phyloP scores from a whole-genome alignment of 2,113 vertebrate genomes.

The Eidolon helvum region DNA sequence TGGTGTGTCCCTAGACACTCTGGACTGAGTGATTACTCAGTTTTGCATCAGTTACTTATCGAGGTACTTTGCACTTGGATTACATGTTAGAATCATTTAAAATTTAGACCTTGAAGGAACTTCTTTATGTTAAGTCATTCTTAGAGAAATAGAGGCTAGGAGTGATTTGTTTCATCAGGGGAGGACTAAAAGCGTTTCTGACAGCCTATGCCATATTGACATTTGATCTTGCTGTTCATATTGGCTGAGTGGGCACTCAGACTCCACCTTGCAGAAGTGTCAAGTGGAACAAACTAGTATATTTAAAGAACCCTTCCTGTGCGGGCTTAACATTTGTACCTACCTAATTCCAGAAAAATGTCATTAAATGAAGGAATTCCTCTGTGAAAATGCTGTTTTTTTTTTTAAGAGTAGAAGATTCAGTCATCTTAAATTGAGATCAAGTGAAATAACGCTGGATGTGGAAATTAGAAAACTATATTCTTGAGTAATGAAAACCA shows the following conservation, averaged over 20 bases:
- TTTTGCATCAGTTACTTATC: constrained; percentile 8
- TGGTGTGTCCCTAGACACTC: background rate
- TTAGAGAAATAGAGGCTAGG: background rate
- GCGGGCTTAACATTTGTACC: background rate
- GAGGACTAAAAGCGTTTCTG: background rate
- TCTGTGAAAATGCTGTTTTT: constrained; percentile 15
- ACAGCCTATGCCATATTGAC: background rate
- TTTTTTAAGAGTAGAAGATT: background rate
- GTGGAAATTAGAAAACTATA: background rate
- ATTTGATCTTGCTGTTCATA: background rate
- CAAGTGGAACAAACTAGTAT: background rate
- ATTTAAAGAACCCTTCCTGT: background rate
- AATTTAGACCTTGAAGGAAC: background rate
- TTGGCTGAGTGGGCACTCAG: background rate
- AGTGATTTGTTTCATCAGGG: background rate
- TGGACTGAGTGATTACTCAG: background rate
- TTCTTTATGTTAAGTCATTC: background rate
- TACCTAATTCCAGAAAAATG: constrained; percentile 2
- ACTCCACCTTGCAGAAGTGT: background rate
- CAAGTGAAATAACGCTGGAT: background rate
- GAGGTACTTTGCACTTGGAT: background rate
- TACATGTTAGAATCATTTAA: background rate
- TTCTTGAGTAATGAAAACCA: background rate
- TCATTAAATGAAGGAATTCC: constrained; percentile 50
- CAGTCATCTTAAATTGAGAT: background rate